phyloP scores from a whole-genome alignment of 2,113 vertebrate genomes.

The Mastomys coucha region DNA sequence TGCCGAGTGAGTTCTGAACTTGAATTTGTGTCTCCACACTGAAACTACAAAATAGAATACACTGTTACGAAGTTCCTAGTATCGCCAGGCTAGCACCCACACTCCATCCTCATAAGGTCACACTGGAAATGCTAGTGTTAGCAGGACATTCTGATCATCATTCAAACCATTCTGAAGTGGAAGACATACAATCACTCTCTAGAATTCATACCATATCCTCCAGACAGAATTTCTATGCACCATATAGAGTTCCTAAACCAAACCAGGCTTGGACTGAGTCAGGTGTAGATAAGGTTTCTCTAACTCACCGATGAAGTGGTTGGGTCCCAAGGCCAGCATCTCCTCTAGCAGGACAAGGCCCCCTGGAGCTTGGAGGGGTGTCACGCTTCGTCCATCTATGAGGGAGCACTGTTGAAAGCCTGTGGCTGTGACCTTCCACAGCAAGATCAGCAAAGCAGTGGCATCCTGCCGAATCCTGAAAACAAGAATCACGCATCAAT shows the following conservation, averaged over 20 bases:
- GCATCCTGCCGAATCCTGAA: slow-evolving; percentile 93
- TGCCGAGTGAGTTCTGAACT: not conserved
- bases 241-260: not conserved
- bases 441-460: slow-evolving; percentile 91
- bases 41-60: not conserved
- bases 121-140: not conserved
- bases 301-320: slow-evolving; percentile 96
- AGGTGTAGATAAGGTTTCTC: accelerated
- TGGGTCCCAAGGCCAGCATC: slow-evolving; percentile 92
- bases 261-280: not conserved
- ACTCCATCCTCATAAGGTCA: not conserved
- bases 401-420: slow-evolving; percentile 95
- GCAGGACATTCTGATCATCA: not conserved
- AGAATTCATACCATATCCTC: not conserved
- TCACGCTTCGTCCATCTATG: slow-evolving; percentile 92
- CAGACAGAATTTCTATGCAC: not conserved
- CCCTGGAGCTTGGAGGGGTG: slow-evolving; percentile 92
- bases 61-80: not conserved
- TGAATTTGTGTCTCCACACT: not conserved
- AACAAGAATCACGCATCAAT: not conserved
- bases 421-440: slow-evolving; percentile 93
- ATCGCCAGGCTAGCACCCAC: not conserved
- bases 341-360: slow-evolving; percentile 95
- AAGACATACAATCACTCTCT: not conserved
- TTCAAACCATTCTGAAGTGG: not conserved